phyloP scores from a whole-genome alignment of 2,888 invertebrate species.

The Stenchaetothrips biformis region DNA sequence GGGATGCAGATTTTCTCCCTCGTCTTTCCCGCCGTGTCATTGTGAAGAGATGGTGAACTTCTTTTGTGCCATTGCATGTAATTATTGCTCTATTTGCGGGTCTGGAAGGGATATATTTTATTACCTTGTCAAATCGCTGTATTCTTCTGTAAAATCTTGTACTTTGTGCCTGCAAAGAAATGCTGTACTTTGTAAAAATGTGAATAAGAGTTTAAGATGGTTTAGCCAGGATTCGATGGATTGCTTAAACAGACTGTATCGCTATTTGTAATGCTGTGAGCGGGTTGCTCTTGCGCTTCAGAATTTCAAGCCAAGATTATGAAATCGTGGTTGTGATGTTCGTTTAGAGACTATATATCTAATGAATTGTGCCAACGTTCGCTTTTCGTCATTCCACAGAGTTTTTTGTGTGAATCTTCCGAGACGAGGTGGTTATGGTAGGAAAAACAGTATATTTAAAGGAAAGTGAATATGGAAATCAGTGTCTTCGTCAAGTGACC shows the following conservation, averaged over 20 bases:
- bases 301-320: slow-evolving; percentile 10
- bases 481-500: too few relatives aligned
- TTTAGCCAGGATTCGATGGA: not conserved
- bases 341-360: not conserved
- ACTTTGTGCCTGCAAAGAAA: not conserved
- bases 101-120: slow-evolving; percentile 10
- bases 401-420: too few relatives aligned
- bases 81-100: not conserved
- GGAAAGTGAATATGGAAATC: too few relatives aligned
- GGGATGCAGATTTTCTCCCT: not conserved
- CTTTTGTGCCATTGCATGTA: slow-evolving; percentile 8
- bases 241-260: slow-evolving; percentile 6
- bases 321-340: slow-evolving; percentile 9
- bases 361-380: not conserved
- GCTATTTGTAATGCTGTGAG: slow-evolving; percentile 9
- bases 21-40: not conserved
- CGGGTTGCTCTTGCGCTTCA: slow-evolving; percentile 3
- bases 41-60: not conserved
- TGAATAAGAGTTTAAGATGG: not conserved
- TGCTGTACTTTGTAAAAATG: not conserved
- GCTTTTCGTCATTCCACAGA: not conserved
- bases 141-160: not conserved
- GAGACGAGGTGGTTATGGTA: too few relatives aligned
- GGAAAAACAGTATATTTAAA: too few relatives aligned
- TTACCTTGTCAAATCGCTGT: slow-evolving; percentile 11